Conservation (phyloP, 2,888 invertebrate genomes). For the Sinotaia quadrata region DNA sequence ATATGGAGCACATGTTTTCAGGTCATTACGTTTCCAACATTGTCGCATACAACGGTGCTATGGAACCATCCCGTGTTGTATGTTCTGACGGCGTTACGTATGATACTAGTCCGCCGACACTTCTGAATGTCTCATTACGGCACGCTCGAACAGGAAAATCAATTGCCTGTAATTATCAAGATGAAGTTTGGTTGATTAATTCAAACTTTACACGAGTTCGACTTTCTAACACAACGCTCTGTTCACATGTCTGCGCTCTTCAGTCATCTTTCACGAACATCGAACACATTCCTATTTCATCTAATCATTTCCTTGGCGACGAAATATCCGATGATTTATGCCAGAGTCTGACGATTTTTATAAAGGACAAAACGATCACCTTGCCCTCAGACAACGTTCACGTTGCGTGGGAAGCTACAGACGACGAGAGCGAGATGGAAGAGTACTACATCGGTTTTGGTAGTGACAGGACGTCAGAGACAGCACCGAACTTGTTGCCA, state of each 20-base stretch:
- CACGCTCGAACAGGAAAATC: constrained; percentile 5
- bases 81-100: constrained; percentile 55
- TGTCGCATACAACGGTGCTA: constrained; percentile 55
- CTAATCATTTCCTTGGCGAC: constrained; percentile 1
- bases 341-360: constrained; percentile 23
- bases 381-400: constrained; percentile 40
- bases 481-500: too few relatives aligned
- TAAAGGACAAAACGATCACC: constrained; percentile 24
- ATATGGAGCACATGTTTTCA: too few relatives aligned
- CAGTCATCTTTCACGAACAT: not conserved
- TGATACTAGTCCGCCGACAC: constrained; percentile 30
- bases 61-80: constrained; percentile 45
- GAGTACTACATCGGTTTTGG: constrained; percentile 47
- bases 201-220: constrained; percentile 24
- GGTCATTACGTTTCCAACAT: constrained; percentile 47
- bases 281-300: not conserved
- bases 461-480: constrained; percentile 5
- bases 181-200: constrained; percentile 29
- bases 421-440: constrained; percentile 40
- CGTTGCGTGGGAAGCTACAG: constrained; percentile 37
- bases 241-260: constrained; percentile 10
- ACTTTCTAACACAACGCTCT: constrained; percentile 8
- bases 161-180: constrained; percentile 15
- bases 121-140: constrained; percentile 7
- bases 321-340: constrained; percentile 34